Conservation (phyloP, 2,797 vertebrate genomes). For the Sebastiscus albofasciatus region DNA sequence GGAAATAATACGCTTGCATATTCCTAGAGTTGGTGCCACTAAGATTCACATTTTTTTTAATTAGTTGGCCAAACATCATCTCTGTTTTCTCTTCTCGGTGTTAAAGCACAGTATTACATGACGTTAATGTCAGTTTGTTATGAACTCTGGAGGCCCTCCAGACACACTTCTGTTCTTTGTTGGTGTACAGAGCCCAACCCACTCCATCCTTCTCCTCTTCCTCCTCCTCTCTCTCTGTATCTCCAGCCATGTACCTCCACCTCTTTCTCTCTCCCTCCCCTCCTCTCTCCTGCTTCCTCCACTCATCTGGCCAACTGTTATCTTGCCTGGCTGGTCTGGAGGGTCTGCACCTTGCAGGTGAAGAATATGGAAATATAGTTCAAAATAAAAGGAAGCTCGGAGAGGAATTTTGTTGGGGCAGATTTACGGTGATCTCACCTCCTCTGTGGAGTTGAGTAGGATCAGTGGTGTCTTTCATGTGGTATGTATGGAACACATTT, state of each 20-base stretch:
- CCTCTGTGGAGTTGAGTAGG: conserved; percentile 33
- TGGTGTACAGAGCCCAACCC: conserved; percentile 30
- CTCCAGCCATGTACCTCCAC: conserved; percentile 14
- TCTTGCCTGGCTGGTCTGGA: conserved; percentile 23
- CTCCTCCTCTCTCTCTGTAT: conserved; percentile 43
- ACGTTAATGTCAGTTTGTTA: neutral
- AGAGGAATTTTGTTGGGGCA: neutral
- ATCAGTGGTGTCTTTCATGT: conserved; percentile 50
- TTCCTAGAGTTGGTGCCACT: neutral
- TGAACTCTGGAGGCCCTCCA: neutral
- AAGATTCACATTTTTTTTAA: neutral
- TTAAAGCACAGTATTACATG: neutral
- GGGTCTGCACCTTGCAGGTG: conserved; percentile 7
- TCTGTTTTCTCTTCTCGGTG: neutral
- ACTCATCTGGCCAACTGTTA: conserved; percentile 33
- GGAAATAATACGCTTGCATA: neutral
- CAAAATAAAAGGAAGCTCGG: neutral
- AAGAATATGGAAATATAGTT: conserved; percentile 61
- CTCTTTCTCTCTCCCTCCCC: conserved; percentile 14
- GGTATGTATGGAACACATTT: conserved; percentile 73
- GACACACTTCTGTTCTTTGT: neutral
- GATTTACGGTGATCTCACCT: conserved; percentile 37
- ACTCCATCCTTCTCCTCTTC: conserved; percentile 53
- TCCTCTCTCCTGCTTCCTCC: conserved; percentile 63
- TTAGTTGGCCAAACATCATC: neutral